phyloP scores from a whole-genome alignment of 2,888 invertebrate species.

The Troglohyphantes excavatus region DNA sequence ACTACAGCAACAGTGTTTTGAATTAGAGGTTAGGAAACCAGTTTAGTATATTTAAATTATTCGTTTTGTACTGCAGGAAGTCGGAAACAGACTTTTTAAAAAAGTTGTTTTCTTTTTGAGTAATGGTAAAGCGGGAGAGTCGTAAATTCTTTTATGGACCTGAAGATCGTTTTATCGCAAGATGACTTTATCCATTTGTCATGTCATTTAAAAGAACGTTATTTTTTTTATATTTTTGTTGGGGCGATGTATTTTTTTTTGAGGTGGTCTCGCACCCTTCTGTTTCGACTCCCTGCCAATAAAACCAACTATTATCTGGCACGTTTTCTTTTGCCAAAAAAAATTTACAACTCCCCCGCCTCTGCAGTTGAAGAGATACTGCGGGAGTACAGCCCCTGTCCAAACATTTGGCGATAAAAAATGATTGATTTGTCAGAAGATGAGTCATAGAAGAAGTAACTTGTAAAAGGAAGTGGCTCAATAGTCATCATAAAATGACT shows the following conservation, averaged over 20 bases:
- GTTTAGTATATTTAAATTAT: not conserved
- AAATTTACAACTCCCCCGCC: too few species aligned
- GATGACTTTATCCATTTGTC: slow-evolving; percentile 36
- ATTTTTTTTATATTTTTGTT: slow-evolving; percentile 23
- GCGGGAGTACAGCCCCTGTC: too few species aligned
- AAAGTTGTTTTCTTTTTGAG: not conserved
- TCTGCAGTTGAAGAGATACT: too few species aligned
- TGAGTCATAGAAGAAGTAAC: too few species aligned
- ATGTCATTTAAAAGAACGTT: slow-evolving; percentile 44
- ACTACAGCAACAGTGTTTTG: not conserved
- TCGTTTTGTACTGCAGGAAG: too few species aligned
- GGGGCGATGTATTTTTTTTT: slow-evolving; percentile 7
- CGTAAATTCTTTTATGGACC: slow-evolving; percentile 44
- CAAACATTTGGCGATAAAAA: too few species aligned
- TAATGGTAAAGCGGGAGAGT: slow-evolving; percentile 17
- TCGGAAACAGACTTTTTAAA: too few species aligned
- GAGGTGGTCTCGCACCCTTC: not conserved
- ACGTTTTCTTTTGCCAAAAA: not conserved
- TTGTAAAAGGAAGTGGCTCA: too few species aligned
- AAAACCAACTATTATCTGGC: slow-evolving; percentile 49
- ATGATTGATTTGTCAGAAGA: too few species aligned
- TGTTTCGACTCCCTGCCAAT: slow-evolving; percentile 31
- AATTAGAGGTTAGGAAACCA: not conserved
- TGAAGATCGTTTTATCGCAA: not conserved
- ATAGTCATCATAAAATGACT: too few species aligned